Evolutionary conservation across 2,113 vertebrate genomes (phyloP).

Genomic region (Mormyrus iriodes): DNA sequence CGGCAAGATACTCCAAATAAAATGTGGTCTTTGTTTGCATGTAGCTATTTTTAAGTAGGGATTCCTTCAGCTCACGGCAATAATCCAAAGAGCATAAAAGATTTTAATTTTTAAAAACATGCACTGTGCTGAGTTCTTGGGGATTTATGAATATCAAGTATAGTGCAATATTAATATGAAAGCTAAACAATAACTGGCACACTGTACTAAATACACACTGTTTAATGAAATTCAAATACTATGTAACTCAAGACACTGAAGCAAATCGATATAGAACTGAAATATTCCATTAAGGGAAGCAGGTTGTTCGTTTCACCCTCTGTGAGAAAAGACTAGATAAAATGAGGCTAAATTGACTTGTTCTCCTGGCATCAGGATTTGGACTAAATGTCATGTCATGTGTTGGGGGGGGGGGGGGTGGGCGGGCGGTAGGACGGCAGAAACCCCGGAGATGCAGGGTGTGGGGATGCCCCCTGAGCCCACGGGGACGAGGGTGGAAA

Average conservation of each 20-base stretch:
- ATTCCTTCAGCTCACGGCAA: constrained; percentile 16
- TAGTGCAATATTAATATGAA: constrained; percentile 14
- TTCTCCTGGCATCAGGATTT: constrained; percentile 44
- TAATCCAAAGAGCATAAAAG: constrained; percentile 21
- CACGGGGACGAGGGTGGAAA: neutral
- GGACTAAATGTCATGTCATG: constrained; percentile 47
- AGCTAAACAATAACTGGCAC: neutral
- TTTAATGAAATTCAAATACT: constrained; percentile 43
- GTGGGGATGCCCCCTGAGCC: neutral
- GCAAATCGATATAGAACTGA: constrained; percentile 52
- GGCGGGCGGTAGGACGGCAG: neutral
- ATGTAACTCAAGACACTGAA: constrained; percentile 40
- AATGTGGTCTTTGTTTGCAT: neutral
- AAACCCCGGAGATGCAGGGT: neutral
- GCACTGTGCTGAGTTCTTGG: constrained; percentile 11
- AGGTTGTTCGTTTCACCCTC: constrained; percentile 43
- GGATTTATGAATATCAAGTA: neutral
- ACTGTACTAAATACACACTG: constrained; percentile 28
- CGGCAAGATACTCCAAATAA: neutral
- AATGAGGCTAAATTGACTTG: constrained; percentile 38
- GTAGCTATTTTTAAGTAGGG: constrained; percentile 21
- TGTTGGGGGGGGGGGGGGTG: constrained; percentile 29
- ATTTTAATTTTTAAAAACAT: constrained; percentile 19
- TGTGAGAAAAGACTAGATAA: constrained; percentile 36
- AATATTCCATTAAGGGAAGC: constrained; percentile 54